Evolutionary conservation across 1,140 invertebrate species (phyloP).

Genomic region (Apis florea): DNA sequence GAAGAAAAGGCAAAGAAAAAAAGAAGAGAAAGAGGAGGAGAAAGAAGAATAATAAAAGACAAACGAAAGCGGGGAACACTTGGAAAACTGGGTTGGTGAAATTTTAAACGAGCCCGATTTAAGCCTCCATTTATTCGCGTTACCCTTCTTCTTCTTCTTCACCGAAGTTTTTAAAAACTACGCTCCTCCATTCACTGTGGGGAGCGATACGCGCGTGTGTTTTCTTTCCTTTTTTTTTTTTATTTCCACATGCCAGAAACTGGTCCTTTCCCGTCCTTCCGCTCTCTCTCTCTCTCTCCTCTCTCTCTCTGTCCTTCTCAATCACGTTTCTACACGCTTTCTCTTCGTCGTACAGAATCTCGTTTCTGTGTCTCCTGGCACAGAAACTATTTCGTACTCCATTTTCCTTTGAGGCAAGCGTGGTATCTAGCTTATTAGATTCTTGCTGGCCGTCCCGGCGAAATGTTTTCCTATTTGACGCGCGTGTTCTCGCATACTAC

Average conservation of each 20-base stretch:
- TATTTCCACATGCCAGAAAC: neutral
- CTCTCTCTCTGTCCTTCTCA: neutral
- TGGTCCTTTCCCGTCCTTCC: neutral
- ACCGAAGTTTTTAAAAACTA: neutral
- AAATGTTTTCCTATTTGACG: constrained; percentile 42
- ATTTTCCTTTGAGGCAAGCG: constrained; percentile 51
- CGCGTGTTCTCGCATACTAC: neutral
- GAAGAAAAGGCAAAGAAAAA: neutral
- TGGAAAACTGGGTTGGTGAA: neutral
- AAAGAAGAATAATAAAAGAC: neutral
- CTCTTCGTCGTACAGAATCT: neutral
- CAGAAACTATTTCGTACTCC: constrained; percentile 42
- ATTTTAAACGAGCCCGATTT: neutral
- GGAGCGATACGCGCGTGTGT: too few relatives aligned
- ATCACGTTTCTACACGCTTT: neutral
- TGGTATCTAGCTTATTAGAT: constrained; percentile 60
- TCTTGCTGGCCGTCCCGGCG: constrained; percentile 21
- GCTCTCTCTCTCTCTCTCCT: neutral
- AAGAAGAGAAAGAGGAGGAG: neutral
- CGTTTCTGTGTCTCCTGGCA: constrained; percentile 12
- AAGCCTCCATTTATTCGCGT: constrained; percentile 5
- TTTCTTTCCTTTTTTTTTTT: constrained; percentile 2
- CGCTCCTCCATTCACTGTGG: neutral
- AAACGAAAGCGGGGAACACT: too few relatives aligned
- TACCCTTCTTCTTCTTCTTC: neutral